Evolutionary conservation across 2,797 vertebrate species (phyloP).

Genomic region (Melanotaenia pygmaea): DNA sequence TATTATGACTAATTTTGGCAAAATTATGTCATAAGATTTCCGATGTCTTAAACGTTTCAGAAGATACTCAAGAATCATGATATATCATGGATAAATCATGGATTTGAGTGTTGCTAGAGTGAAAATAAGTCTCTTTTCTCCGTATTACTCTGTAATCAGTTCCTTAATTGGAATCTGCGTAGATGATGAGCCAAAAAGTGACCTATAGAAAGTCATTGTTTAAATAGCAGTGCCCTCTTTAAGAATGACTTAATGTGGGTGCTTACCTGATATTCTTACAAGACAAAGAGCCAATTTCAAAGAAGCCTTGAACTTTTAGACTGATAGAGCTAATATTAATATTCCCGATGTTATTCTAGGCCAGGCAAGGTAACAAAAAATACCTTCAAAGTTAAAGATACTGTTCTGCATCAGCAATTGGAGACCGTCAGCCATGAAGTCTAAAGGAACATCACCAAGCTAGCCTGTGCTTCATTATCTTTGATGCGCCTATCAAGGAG

Average conservation of each 20-base stretch:
- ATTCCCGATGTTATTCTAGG: conserved; percentile 46
- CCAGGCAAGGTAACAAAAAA: conserved; percentile 22
- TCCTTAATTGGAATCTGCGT: background rate
- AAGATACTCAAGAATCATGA: background rate
- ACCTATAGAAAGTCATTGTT: conserved; percentile 11
- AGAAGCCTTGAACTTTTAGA: conserved; percentile 33
- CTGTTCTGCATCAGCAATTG: conserved; percentile 39
- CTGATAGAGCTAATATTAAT: conserved; percentile 50
- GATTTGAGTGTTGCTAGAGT: background rate
- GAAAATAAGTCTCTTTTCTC: background rate
- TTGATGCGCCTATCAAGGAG: conserved; percentile 36
- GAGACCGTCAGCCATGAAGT: conserved; percentile 31
- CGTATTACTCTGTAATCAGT: background rate
- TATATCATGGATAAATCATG: background rate
- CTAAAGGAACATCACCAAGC: conserved; percentile 29
- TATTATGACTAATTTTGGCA: background rate
- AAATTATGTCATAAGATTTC: background rate
- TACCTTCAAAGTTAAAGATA: conserved; percentile 41
- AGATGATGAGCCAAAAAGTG: background rate
- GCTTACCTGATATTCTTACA: conserved; percentile 36
- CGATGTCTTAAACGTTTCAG: background rate
- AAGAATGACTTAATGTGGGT: conserved; percentile 32
- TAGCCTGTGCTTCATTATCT: conserved; percentile 32
- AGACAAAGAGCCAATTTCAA: conserved; percentile 47
- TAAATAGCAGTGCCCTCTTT: conserved; percentile 32